Evolutionary conservation across 2,888 invertebrate species (phyloP).

Genomic region (Caenorhabditis zanzibari): DNA sequence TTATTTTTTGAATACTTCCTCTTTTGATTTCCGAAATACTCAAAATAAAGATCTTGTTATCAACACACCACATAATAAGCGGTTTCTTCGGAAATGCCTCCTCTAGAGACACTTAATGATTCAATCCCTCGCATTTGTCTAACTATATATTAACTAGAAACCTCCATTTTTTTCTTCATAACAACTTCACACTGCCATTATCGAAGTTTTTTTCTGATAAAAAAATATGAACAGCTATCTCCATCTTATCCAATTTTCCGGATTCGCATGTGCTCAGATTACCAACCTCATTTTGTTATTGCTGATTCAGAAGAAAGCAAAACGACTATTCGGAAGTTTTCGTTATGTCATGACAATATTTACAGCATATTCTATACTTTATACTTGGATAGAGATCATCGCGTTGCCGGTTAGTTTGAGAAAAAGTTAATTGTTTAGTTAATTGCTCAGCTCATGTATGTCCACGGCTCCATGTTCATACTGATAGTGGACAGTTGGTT

Average conservation of each 20-base stretch:
- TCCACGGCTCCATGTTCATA: conserved; percentile 15
- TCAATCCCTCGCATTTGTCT: background rate
- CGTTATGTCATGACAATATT: conserved; percentile 26
- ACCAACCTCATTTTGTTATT: conserved; percentile 6
- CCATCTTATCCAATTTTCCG: conserved; percentile 8
- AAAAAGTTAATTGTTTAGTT: too few relatives aligned
- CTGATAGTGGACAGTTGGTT: conserved; percentile 21
- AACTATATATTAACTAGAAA: background rate
- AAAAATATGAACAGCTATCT: background rate
- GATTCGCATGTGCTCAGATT: conserved; percentile 21
- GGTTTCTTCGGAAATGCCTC: too few relatives aligned
- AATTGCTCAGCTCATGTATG: conserved; percentile 22
- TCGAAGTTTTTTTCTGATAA: background rate
- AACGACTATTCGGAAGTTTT: conserved; percentile 16
- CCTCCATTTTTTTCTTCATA: background rate
- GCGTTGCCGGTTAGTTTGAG: conserved; percentile 9
- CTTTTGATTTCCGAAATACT: background rate
- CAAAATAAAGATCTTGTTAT: background rate
- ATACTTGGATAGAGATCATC: conserved; percentile 37
- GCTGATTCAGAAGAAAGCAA: conserved; percentile 7
- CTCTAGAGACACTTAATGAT: background rate
- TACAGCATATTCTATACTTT: conserved; percentile 2
- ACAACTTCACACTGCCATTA: background rate
- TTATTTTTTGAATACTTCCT: background rate
- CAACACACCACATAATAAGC: background rate